Percentiles rank a stretch among this genome's conserved stretches.
phyloP scores from a whole-genome alignment of 2,888 invertebrate species.

The Drosophila pseudotakahashii region DNA sequence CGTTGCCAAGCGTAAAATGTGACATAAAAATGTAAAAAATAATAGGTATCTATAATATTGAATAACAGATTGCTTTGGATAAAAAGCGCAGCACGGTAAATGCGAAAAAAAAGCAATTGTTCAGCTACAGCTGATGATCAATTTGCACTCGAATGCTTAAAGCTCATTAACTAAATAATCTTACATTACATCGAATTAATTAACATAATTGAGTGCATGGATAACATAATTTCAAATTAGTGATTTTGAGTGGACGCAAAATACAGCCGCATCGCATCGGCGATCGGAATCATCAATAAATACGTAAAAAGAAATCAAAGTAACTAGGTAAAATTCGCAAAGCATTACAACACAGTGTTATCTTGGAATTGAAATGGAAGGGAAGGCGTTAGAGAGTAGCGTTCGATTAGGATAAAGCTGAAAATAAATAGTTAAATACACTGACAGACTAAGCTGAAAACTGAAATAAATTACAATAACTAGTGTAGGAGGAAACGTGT shows the following conservation, averaged over 20 bases:
- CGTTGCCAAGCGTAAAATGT: constrained; percentile 47
- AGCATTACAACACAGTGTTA: constrained; percentile 38
- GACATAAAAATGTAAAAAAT: constrained; percentile 24
- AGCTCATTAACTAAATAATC: constrained; percentile 27
- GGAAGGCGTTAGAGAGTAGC: constrained; percentile 16
- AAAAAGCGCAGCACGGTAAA: constrained; percentile 27
- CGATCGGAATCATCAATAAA: constrained; percentile 50
- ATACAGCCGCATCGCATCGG: constrained; percentile 57
- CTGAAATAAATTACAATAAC: constrained; percentile 67
- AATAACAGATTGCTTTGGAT: constrained; percentile 32
- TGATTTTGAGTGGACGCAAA: constrained; percentile 71
- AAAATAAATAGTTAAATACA: constrained; percentile 72
- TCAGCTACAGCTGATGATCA: constrained; percentile 13
- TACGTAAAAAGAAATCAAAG: constrained; percentile 46
- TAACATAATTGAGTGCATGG: constrained; percentile 34
- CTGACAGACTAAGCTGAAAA: constrained; percentile 62
- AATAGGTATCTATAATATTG: constrained; percentile 8
- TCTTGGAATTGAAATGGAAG: neutral
- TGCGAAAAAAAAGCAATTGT: constrained; percentile 22
- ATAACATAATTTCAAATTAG: constrained; percentile 38
- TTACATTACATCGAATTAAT: constrained; percentile 16
- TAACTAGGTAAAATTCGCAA: constrained; percentile 48
- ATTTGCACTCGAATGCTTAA: constrained; percentile 29
- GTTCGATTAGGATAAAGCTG: constrained; percentile 47
- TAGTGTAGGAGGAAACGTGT: constrained; percentile 67